phyloP scores from a whole-genome alignment of 2,888 invertebrate species.

The Megamerina dolium region DNA sequence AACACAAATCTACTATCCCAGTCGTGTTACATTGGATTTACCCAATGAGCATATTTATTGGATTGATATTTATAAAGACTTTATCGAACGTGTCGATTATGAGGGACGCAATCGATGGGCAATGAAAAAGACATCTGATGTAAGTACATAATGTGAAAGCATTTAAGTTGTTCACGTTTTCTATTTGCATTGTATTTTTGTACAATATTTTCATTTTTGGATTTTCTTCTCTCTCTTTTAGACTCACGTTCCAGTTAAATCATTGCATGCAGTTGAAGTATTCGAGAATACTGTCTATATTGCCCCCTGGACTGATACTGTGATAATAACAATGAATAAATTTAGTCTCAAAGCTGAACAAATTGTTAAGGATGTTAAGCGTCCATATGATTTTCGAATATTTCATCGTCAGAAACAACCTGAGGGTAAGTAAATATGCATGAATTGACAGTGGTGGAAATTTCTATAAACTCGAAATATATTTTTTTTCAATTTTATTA shows the following conservation, averaged over 20 bases:
- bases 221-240: slow-evolving; percentile 17
- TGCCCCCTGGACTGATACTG: slow-evolving; percentile 64
- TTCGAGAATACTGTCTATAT: slow-evolving; percentile 70
- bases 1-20: slow-evolving; percentile 70
- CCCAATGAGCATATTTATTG: slow-evolving; percentile 68
- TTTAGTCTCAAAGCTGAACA: slow-evolving; percentile 51
- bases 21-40: slow-evolving; percentile 66
- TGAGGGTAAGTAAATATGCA: slow-evolving; percentile 50
- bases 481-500: too few species aligned
- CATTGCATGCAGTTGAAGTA: slow-evolving; percentile 62
- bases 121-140: slow-evolving; percentile 41
- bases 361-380: slow-evolving; percentile 52
- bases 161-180: too few species aligned
- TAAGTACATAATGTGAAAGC: slow-evolving; percentile 23
- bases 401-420: slow-evolving; percentile 77
- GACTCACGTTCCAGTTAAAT: slow-evolving; percentile 39
- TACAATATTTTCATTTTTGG: too few species aligned
- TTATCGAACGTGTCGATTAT: slow-evolving; percentile 72
- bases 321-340: slow-evolving; percentile 59
- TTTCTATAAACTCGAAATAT: too few species aligned
- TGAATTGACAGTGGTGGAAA: neutral
- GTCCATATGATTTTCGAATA: slow-evolving; percentile 62
- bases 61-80: slow-evolving; percentile 75
- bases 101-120: slow-evolving; percentile 60
- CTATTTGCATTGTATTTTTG: too few species aligned